Evolutionary conservation across 2,888 invertebrate species (phyloP).

Genomic region (Acanthosoma haemorrhoidale): DNA sequence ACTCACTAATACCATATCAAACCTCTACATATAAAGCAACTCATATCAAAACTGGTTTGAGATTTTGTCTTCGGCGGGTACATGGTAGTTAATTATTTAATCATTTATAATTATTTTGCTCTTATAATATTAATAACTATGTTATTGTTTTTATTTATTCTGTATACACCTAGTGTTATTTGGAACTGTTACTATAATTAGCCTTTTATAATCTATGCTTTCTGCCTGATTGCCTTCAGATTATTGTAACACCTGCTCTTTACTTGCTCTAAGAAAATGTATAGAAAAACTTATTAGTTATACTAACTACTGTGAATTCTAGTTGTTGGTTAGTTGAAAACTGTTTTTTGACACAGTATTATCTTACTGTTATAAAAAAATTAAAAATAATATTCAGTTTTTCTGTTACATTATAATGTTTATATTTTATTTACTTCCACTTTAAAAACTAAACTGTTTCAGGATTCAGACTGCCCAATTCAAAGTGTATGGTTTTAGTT

Average conservation of each 20-base stretch:
- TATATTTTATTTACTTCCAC: background rate
- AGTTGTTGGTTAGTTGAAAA: no score
- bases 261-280: background rate
- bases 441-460: slow-evolving; percentile 41
- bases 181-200: background rate
- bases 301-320: no score
- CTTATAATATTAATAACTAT: background rate
- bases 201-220: background rate
- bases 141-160: background rate
- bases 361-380: no score
- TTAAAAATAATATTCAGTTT: no score
- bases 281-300: no score
- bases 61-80: slow-evolving; percentile 80
- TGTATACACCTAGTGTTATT: background rate
- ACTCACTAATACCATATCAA: slow-evolving; percentile 64
- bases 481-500: slow-evolving; percentile 76
- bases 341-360: no score
- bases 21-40: slow-evolving; percentile 87
- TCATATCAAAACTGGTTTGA: slow-evolving; percentile 76
- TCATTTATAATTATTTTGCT: background rate
- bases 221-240: background rate
- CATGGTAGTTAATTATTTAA: slow-evolving; percentile 55
- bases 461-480: slow-evolving; percentile 75
- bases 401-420: background rate
- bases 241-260: slow-evolving; percentile 12